These are phyloP conservation scores for Acronicta alni DNA, from an alignment of 2,888 invertebrate genomes.

Conservation along the genomic window DNA sequence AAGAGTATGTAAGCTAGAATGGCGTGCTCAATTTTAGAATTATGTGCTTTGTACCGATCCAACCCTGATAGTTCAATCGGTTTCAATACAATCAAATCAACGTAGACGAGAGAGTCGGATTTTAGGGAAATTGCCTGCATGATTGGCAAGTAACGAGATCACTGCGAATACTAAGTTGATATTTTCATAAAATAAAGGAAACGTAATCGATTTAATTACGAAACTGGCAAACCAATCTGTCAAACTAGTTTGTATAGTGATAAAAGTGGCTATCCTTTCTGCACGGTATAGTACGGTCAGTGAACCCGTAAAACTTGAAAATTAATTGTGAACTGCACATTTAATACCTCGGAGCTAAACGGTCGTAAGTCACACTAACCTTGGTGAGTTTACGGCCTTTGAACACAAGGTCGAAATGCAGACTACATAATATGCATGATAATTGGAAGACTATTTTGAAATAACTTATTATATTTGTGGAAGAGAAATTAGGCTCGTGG, in stretches of 20 bases:
- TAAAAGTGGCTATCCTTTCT: conserved; percentile 50
- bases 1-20: too few species aligned
- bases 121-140: too few species aligned
- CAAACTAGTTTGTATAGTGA: conserved; percentile 34
- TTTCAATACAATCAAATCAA: too few species aligned
- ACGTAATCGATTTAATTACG: too few species aligned
- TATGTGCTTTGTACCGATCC: too few species aligned
- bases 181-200: neutral
- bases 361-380: neutral
- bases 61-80: too few species aligned
- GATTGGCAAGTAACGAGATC: too few species aligned
- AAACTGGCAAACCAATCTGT: conserved; percentile 10
- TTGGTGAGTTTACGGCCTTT: neutral
- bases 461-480: too few species aligned
- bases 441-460: neutral
- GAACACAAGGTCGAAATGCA: conserved; percentile 1
- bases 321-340: conserved; percentile 2
- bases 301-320: conserved; percentile 26
- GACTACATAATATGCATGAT: neutral
- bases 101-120: too few species aligned
- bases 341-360: neutral
- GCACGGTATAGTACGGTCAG: conserved; percentile 38
- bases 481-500: too few species aligned
- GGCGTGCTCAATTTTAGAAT: too few species aligned
- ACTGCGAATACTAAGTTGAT: too few species aligned